Base-by-base conservation (phyloP, 2,797 vertebrate species). In the Lepus townsendii region DNA sequence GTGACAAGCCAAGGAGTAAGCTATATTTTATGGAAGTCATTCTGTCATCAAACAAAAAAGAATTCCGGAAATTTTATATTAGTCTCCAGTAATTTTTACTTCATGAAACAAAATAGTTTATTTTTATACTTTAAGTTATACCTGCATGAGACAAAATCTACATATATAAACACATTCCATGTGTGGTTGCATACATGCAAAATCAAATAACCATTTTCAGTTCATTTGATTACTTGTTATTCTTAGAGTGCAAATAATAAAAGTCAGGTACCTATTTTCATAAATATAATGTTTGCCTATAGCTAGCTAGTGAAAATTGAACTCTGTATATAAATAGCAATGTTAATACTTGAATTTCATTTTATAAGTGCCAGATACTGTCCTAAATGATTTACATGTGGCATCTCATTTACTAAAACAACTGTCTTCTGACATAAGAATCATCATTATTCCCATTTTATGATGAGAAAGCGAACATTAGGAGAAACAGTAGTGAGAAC, bases 181-280 rank as follows among this genome's bases (percentile, higher is more conserved):
- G 30, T 52, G 24, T 69, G 47, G 6, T 87, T n/a, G 1, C 7
- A 24, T 63, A 27, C 27, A 35, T 35, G 54, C 6, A 27, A 95
- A 93, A 71, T 95, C 24, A 92, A 79, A 63, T 86, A 86, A 66
- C 42, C 12, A 27, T 75, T 96, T 93, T 94, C 24, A 80, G 68
- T 4, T n/a, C 35, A 78, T 85, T 50, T 57, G 77, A 79, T 80
- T 0, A 35, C 5, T 47, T 88, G 54, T 14, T 92, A 79, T 83
- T 84, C 38, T 89, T 71, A 35, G n/a, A 38, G 3, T 4, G 76
- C 42, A 89, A 65, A 89, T 77, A 80, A 83, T 68, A 80, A 73
- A 80, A 73, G 7, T 78, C 72, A 87, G 17, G 5, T 84, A 76
- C 26, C 26, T 83, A 68, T 16, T 91, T 93, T 75, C 83, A 8